Conservation (phyloP, 1,140 invertebrate genomes). For the Anthonomus grandis region DNA sequence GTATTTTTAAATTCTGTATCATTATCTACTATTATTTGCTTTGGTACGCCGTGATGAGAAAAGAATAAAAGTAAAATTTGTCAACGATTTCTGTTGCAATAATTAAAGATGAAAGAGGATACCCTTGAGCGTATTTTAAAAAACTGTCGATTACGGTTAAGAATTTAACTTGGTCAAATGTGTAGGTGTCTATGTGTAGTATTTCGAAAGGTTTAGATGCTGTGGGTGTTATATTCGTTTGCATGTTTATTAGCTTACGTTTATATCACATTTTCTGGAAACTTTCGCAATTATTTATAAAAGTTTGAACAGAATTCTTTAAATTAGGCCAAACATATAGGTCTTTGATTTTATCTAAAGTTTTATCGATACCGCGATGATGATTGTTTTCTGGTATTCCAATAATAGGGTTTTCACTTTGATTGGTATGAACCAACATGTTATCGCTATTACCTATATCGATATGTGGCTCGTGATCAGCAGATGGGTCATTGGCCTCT, state of each 20-base stretch:
- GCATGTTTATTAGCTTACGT: constrained; percentile 12
- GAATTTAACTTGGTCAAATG: constrained; percentile 19
- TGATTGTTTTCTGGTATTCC: constrained; percentile 23
- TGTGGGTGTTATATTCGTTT: constrained; percentile 23
- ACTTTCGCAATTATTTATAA: constrained; percentile 18
- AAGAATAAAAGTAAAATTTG: constrained; percentile 17
- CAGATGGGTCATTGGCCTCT: not conserved
- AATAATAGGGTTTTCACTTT: not conserved
- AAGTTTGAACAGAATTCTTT: constrained; percentile 16
- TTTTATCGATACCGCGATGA: constrained; percentile 19
- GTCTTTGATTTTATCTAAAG: constrained; percentile 10
- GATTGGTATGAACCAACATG: not conserved
- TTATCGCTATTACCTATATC: not conserved
- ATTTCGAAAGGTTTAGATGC: constrained; percentile 22
- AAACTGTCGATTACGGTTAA: constrained; percentile 22
- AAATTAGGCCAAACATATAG: constrained; percentile 19
- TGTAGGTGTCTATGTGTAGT: constrained; percentile 13
- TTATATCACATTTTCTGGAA: constrained; percentile 26
- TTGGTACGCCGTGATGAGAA: constrained; percentile 19
- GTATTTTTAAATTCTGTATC: no score
- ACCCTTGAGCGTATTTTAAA: constrained; percentile 24
- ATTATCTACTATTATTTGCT: no score
- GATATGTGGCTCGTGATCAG: not conserved
- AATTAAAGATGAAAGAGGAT: not conserved
- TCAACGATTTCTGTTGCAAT: constrained; percentile 6